Percentiles rank a stretch among this genome's conserved stretches.
Evolutionary conservation across 2,113 vertebrate genomes (phyloP).

Genomic region (Plestiodon gilberti): DNA sequence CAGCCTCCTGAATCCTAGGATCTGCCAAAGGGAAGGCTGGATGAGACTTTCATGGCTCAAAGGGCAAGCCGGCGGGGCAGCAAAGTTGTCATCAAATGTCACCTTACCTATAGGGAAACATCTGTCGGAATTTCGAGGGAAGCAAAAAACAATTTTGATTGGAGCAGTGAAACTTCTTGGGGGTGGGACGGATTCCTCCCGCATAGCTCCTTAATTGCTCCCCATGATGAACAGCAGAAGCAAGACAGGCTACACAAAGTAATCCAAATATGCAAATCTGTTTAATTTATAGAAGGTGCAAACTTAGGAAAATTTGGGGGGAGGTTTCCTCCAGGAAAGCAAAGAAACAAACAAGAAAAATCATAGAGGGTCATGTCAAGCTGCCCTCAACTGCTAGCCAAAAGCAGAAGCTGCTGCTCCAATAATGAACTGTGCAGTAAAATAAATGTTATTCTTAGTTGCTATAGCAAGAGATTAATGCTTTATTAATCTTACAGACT

Average conservation of each 20-base stretch:
- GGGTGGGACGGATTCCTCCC: too few relatives aligned
- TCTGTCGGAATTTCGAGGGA: not conserved
- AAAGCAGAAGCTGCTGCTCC: not conserved
- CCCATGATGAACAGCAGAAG: not conserved
- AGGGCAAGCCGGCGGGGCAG: too few relatives aligned
- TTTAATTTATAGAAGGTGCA: not conserved
- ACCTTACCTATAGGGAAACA: not conserved
- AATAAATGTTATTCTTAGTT: not conserved
- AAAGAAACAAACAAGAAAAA: not conserved
- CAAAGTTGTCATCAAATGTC: not conserved
- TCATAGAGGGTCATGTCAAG: not conserved
- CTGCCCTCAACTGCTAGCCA: not conserved
- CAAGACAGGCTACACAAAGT: not conserved
- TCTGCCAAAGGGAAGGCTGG: not conserved
- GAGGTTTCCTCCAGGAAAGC: not conserved
- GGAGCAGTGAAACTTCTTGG: not conserved
- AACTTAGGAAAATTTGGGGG: not conserved
- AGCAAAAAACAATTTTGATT: not conserved
- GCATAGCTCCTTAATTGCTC: not conserved
- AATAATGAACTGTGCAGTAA: not conserved
- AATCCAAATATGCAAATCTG: not conserved
- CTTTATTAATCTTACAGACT: not conserved
- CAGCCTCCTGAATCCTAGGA: not conserved
- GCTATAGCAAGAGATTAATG: not conserved
- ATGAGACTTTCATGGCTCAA: not conserved